Evolutionary conservation across 2,113 vertebrate species (phyloP), one percentile per base, ranked within the genome.

Genomic region (Notiomystis cincta): DNA sequence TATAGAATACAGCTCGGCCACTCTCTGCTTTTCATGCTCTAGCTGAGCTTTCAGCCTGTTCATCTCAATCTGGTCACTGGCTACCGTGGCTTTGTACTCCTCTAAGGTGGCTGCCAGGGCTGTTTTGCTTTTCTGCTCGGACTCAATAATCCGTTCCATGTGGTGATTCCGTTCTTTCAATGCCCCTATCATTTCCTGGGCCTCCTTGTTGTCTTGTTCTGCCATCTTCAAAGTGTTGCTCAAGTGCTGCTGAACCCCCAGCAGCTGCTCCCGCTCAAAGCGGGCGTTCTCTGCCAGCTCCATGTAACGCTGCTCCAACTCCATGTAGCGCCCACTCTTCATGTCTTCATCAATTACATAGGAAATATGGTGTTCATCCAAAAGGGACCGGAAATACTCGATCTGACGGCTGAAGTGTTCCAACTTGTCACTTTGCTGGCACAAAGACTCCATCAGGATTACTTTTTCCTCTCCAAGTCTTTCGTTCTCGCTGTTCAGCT

Each of bases 141-240:
- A 98, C 87, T 99, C 99, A 64, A 99, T 94, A 51, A 99, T 98
- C 15, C 99, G 98, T 83, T 99, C 99, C 98, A 99, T 98, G 94
- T 99, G 99, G 84, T 99, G 99, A 96, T 99, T 99, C 51, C 99
- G 98, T 88, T 99, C 99, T 89, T 99, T 99, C 77, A 99, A 97
- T 0, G 98, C 99, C 31, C 98, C 98, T 40, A 99, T 99, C 98
- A 99, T 98, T 90, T 99, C 99, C 33, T 99, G 99, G 21, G 99
- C 99, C 82, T 99, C 99, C 17, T 99, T 99, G 75, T 99, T 99
- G 97, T 99, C 99, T 90, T 99, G 99, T 28, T 99, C 99, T 3
- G 99, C 99, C 99, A 99, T 99, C 96, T 99, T 99, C 92, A 99
- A 90, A 3, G 99, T 99, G 96, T 99, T 99, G 95, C 99, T 99